Percentiles rank a stretch among this genome's conserved stretches.
phyloP scores from a whole-genome alignment of 1,140 invertebrate species.

The Brachionus paranguensis region DNA sequence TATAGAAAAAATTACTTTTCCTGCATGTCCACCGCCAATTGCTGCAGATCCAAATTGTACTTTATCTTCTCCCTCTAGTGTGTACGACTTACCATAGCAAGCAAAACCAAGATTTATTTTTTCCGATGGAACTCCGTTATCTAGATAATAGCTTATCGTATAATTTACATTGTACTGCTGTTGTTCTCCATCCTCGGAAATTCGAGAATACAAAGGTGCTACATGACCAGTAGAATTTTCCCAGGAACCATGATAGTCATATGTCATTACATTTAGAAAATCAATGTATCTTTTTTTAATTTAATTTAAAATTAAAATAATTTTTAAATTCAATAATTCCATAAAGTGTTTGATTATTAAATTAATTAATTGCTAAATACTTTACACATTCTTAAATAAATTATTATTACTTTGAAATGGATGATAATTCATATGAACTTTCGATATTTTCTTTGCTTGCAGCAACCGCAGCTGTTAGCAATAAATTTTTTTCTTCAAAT shows the following conservation, averaged over 20 bases:
- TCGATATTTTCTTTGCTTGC: slow-evolving; percentile 43
- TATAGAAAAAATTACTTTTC: slow-evolving; percentile 59
- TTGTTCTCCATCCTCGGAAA: slow-evolving; percentile 40
- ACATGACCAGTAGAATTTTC: slow-evolving; percentile 70
- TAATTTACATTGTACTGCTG: slow-evolving; percentile 40
- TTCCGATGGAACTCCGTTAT: background rate
- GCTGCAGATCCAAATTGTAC: slow-evolving; percentile 75
- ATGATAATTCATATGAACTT: slow-evolving; percentile 67
- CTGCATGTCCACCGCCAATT: slow-evolving; percentile 71
- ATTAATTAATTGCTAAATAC: too few species aligned
- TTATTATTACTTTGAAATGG: slow-evolving; percentile 62
- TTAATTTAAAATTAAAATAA: background rate
- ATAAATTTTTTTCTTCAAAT: slow-evolving; percentile 62
- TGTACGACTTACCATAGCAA: slow-evolving; percentile 80
- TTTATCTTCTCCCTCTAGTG: slow-evolving; percentile 67
- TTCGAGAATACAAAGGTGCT: slow-evolving; percentile 47
- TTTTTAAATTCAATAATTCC: background rate
- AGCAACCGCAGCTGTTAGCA: slow-evolving; percentile 44
- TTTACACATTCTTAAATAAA: background rate
- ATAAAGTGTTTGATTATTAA: too few species aligned
- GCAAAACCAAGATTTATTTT: slow-evolving; percentile 65
- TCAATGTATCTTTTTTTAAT: slow-evolving; percentile 72
- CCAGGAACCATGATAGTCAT: slow-evolving; percentile 57
- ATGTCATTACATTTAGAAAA: slow-evolving; percentile 83
- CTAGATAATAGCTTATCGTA: background rate